Conservation (phyloP, 2,113 vertebrate species). For the Myotis lucifugus region DNA sequence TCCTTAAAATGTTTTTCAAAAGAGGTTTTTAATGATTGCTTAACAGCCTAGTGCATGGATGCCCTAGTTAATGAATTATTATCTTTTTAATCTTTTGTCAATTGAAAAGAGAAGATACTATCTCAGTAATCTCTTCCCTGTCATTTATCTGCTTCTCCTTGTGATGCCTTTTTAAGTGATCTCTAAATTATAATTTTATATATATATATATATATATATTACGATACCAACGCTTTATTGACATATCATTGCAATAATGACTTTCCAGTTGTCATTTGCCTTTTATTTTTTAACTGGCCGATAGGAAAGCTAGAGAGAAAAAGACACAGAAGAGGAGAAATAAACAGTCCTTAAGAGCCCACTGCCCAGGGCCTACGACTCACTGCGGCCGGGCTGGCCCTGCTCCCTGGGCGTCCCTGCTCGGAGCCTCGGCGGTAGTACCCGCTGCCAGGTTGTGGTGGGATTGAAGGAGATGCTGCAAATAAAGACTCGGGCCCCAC, state of each 20-base stretch:
- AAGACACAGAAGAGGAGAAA: background rate
- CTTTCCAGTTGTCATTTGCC: background rate
- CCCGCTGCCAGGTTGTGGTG: background rate
- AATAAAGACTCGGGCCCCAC: background rate
- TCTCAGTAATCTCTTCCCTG: background rate
- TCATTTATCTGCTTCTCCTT: background rate
- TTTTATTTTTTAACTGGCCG: background rate
- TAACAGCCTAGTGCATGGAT: accelerated
- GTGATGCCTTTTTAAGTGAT: too few species aligned
- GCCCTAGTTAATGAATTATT: background rate
- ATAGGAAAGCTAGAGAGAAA: background rate
- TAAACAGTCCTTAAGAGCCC: accelerated
- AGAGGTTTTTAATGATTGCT: background rate
- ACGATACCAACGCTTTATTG: background rate
- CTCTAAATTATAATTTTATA: background rate
- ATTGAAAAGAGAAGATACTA: background rate
- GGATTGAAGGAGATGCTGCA: background rate
- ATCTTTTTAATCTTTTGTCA: background rate
- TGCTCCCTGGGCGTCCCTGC: background rate
- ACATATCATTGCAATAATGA: background rate
- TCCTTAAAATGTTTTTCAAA: background rate
- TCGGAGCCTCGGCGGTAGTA: background rate
- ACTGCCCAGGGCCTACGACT: accelerated
- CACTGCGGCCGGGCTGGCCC: background rate
- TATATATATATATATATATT: too few species aligned